Conservation (phyloP, 1,140 invertebrate species). For the Gryllus bimaculatus region DNA sequence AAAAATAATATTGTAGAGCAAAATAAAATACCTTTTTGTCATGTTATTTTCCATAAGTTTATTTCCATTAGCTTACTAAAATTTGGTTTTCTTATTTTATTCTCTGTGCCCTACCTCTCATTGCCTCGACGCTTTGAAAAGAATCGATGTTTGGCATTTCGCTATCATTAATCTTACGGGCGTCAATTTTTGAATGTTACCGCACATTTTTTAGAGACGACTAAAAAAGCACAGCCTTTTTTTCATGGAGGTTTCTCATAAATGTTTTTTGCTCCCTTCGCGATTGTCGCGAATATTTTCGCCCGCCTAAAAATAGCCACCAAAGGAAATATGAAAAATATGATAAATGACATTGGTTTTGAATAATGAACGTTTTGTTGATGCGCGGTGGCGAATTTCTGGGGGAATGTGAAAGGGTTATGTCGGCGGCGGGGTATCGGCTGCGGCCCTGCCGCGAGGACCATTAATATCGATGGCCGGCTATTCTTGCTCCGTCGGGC, state of each 20-base stretch:
- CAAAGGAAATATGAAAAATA: neutral
- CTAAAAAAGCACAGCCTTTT: neutral
- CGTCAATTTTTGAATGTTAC: neutral
- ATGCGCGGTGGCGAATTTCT: neutral
- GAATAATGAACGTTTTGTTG: neutral
- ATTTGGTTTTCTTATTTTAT: no score
- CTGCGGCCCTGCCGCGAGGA: neutral
- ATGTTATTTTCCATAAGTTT: no score
- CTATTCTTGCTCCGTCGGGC: neutral
- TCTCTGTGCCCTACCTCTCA: no score
- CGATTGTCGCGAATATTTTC: constrained; percentile 4
- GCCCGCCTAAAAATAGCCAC: neutral
- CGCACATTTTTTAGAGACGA: neutral
- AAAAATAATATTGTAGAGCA: no score
- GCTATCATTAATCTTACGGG: neutral
- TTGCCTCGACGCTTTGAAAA: neutral
- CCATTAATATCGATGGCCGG: neutral
- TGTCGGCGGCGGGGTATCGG: neutral
- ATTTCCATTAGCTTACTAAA: no score
- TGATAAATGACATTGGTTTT: constrained; percentile 1
- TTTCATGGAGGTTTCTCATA: neutral
- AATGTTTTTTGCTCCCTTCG: constrained; percentile 2
- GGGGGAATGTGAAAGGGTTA: neutral
- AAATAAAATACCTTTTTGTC: no score
- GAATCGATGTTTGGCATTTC: neutral